A percentile compares a stretch with the other conserved stretches of the same genome.
phyloP scores from a whole-genome alignment of 2,113 vertebrate species.

The Antechinus stuartii region DNA sequence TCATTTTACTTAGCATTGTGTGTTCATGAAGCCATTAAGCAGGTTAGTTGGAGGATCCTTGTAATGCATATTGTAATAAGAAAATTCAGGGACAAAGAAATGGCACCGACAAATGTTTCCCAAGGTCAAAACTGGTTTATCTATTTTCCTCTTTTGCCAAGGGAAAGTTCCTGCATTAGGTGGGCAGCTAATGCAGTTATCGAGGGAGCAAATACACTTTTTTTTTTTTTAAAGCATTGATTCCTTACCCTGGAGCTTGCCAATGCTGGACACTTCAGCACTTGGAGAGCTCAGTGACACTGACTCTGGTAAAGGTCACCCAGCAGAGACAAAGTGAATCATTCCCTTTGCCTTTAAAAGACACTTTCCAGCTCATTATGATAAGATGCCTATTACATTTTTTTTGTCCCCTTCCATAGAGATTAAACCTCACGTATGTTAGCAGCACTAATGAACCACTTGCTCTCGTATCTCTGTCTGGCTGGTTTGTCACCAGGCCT shows the following conservation, averaged over 20 bases:
- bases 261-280: constrained; percentile 7
- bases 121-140: background rate
- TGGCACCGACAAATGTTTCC: background rate
- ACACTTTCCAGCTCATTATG: constrained; percentile 70
- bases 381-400: constrained; percentile 58
- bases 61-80: background rate
- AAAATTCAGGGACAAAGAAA: background rate
- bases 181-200: background rate
- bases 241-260: background rate
- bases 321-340: constrained; percentile 50
- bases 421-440: constrained; percentile 60
- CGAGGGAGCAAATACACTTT: background rate
- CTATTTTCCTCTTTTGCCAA: background rate
- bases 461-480: constrained; percentile 57
- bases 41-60: background rate
- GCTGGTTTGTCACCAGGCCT: constrained; percentile 74
- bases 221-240: background rate
- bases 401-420: constrained; percentile 33
- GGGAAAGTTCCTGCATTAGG: background rate
- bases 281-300: constrained; percentile 49
- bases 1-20: background rate
- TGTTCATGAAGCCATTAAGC: background rate
- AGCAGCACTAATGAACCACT: constrained; percentile 72
- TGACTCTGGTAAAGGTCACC: constrained; percentile 66
- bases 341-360: constrained; percentile 59